Conservation (phyloP, 2,888 invertebrate species). For the Drosophila differens region DNA sequence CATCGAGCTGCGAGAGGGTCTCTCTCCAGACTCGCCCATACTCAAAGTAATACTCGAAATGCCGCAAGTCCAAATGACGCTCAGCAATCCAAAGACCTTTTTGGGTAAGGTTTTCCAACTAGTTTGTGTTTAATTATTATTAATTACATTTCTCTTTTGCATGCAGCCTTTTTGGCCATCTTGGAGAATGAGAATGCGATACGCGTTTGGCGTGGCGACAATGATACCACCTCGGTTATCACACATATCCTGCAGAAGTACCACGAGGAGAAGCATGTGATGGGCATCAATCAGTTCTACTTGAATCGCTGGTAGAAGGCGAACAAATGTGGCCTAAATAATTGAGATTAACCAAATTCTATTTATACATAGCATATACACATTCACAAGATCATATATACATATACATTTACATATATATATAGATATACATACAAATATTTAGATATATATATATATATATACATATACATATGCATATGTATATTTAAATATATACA, state of each 20-base stretch:
- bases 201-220: slow-evolving; percentile 89
- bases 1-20: slow-evolving; percentile 87
- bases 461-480: slow-evolving; percentile 26
- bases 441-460: slow-evolving; percentile 34
- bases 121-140: no score
- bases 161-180: slow-evolving; percentile 88
- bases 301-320: slow-evolving; percentile 79
- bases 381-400: slow-evolving; percentile 29
- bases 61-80: slow-evolving; percentile 88
- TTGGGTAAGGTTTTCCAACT: slow-evolving; percentile 85
- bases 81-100: slow-evolving; percentile 89
- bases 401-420: slow-evolving; percentile 23
- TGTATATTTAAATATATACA: slow-evolving; percentile 20
- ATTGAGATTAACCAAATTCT: slow-evolving; percentile 71
- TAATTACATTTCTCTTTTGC: not conserved
- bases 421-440: slow-evolving; percentile 27
- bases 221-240: slow-evolving; percentile 89
- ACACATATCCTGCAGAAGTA: slow-evolving; percentile 89
- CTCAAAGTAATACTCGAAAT: slow-evolving; percentile 88
- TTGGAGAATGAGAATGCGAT: slow-evolving; percentile 88
- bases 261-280: slow-evolving; percentile 88
- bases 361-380: slow-evolving; percentile 61
- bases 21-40: slow-evolving; percentile 88
- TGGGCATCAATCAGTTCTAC: slow-evolving; percentile 86
- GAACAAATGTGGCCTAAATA: slow-evolving; percentile 65